These are phyloP conservation scores for Drosophila insularis DNA, from an alignment of 1,140 invertebrate species.

Conservation along the genomic window DNA sequence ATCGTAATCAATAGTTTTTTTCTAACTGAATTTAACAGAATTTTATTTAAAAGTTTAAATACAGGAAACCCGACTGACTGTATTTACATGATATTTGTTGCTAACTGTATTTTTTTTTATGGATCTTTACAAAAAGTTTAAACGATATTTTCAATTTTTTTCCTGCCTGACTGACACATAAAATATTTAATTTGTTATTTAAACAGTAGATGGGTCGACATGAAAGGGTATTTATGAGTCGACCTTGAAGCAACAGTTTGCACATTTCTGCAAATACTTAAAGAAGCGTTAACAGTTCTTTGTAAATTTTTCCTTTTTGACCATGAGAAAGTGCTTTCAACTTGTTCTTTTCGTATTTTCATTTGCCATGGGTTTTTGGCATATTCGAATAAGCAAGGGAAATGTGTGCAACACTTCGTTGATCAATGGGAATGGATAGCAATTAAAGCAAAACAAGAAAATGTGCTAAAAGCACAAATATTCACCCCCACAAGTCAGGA, in stretches of 20 bases:
- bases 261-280: background rate
- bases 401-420: background rate
- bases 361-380: too few relatives aligned
- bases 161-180: too few relatives aligned
- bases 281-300: background rate
- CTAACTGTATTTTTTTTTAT: too few relatives aligned
- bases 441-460: background rate
- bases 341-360: background rate
- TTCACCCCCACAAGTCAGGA: background rate
- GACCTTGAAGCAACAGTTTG: background rate
- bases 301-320: background rate
- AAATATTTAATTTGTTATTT: too few relatives aligned
- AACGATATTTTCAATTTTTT: background rate
- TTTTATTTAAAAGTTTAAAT: too few relatives aligned
- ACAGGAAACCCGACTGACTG: too few relatives aligned
- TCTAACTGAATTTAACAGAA: too few relatives aligned
- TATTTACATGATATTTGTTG: too few relatives aligned
- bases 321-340: slow-evolving; percentile 1
- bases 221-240: background rate
- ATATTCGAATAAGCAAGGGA: background rate
- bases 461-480: background rate
- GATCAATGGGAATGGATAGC: background rate
- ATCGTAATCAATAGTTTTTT: too few relatives aligned
- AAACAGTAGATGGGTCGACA: too few relatives aligned
- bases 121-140: too few relatives aligned